Base-by-base conservation (phyloP, 2,888 invertebrate genomes). In the Gastracanthus pulcherrimus region DNA sequence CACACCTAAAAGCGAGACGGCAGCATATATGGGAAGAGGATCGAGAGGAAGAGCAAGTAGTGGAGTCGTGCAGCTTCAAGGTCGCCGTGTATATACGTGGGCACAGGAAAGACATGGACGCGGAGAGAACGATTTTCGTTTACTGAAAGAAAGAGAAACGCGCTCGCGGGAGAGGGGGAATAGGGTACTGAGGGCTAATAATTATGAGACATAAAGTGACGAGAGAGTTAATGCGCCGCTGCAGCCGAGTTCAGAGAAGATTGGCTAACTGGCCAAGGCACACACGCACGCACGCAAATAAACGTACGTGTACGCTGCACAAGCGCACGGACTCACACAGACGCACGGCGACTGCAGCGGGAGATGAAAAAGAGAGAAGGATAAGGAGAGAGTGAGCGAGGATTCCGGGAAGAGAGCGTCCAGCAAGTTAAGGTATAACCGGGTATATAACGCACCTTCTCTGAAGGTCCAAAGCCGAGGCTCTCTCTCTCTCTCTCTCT, bases 151-250 rank as follows among this genome's bases (percentile, higher is more conserved):
- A 48, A 67, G 58, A 74, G 55, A 64, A 41, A 31, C 29, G 38
- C 16, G 72, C 4, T 34, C 29, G n/a, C n/a, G n/a, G n/a, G n/a
- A n/a, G n/a, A n/a, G 76, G 78, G 45, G 78, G 71, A 77, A 64
- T 79, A 79, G 81, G 78, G 81, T 85, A 87, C 86, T 78, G 87
- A 86, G 87, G 87, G 86, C 84, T 87, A 89, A 90, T 90, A 89
- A 91, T 91, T 90, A 90, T 87, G 89, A 89, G 89, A 89, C 90
- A 90, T 90, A 90, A 90, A 90, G 90, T 90, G 90, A 90, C 89
- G 90, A 85, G 85, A 82, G 16, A 11, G 26, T 11, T 29, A 16
- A 23, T 19, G 51, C 5, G 55, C 71, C 19, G 41, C 19, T 23
- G 41, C 55, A 66, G 23, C 16, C 62, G 60, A 60, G 74, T 72